Conservation (phyloP, 2,113 vertebrate genomes). For the Buteo buteo region DNA sequence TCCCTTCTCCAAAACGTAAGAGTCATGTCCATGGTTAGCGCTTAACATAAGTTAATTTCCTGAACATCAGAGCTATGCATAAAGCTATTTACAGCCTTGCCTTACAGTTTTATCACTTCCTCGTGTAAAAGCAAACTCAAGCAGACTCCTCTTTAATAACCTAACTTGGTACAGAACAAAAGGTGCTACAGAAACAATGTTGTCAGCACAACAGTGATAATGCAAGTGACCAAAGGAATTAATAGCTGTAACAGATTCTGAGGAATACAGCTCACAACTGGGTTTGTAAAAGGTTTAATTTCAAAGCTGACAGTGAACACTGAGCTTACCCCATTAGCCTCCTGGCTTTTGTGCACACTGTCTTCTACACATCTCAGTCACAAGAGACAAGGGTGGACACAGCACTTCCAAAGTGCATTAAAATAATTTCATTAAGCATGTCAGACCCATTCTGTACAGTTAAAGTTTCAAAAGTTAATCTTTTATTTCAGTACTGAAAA, state of each 20-base stretch:
- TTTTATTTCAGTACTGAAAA: neutral
- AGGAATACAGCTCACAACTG: neutral
- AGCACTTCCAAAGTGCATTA: neutral
- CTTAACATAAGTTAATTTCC: neutral
- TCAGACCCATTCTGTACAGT: neutral
- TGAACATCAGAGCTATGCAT: neutral
- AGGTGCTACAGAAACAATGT: neutral
- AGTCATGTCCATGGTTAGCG: neutral
- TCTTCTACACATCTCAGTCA: neutral
- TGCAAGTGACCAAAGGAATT: neutral
- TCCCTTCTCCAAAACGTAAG: neutral
- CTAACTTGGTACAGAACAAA: neutral
- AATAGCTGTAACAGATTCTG: neutral
- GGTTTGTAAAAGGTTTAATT: neutral
- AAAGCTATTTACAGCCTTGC: neutral
- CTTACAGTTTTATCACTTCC: neutral
- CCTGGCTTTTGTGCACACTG: neutral
- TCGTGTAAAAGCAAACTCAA: neutral
- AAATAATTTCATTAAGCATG: neutral
- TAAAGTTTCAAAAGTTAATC: neutral
- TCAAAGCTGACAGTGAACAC: neutral
- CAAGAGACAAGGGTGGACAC: neutral
- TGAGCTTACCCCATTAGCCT: neutral
- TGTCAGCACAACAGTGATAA: neutral
- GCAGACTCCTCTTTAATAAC: neutral